Base-by-base conservation (phyloP, 37 sponge, comb jelly and placozoan species). In the Halichondria panicea region DNA sequence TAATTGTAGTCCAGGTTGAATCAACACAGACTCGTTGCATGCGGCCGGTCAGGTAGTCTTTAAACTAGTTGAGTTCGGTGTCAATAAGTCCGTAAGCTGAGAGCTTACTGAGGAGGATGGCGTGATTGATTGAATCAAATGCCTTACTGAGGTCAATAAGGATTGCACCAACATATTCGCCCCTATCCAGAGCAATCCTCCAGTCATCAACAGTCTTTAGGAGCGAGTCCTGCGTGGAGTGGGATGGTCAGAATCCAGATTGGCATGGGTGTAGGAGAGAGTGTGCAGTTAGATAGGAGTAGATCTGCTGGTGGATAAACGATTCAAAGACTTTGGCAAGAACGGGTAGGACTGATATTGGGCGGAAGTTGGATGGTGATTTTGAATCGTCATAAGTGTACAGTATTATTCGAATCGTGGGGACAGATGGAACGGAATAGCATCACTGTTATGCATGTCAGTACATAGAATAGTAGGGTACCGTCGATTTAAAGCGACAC, bases 291-390 rank as follows among this genome's bases (percentile, higher is more conserved):
- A 80, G 40, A 52, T 80, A 69, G 8, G 5, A 13, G 41, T 70
- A 70, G 25, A 80, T 35, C 52, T 70, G 71, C 1, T 59, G 30
- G 52, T 80, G 70, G 44, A 80, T 63, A 1, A 80, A 39, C 62
- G 53, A 37, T 39, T 80, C 81, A 70, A 80, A 41, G 8, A 80
- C 63, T 64, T 71, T 80, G 9, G 18, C 52, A 1, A 79, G 59
- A n/a, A 67, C 70, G 21, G 80, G 72, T 12, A 80, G 40, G 19
- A 80, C 61, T 6, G 72, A 71, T 38, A 80, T 63, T 13, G 72
- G 70, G 2, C 45, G 38, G 12, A 46, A 68, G 28, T 68, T 68
- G n/a, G n/a, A n/a, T n/a, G n/a, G n/a, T n/a, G n/a, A n/a, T n/a
- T n/a, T n/a, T n/a, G n/a, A n/a, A n/a, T n/a, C n/a, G n/a, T n/a